Conservation (phyloP, 1,140 invertebrate species). For the Polyergus mexicanus region DNA sequence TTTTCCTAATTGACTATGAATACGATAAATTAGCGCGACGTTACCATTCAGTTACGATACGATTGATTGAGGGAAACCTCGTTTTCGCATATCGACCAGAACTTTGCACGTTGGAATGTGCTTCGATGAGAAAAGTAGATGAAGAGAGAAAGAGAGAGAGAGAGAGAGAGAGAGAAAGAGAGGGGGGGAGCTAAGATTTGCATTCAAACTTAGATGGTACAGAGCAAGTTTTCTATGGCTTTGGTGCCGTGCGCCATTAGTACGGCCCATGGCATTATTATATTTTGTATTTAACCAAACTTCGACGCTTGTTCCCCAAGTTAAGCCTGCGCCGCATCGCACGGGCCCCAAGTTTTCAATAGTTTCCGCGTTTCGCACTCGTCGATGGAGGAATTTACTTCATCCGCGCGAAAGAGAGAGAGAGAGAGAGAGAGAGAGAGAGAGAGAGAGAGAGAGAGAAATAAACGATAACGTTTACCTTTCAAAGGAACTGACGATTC, state of each 20-base stretch:
- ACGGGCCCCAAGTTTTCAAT: constrained; percentile 48
- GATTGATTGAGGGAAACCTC: constrained; percentile 20
- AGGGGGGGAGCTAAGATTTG: constrained; percentile 56
- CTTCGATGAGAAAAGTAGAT: not conserved
- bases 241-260: constrained; percentile 64
- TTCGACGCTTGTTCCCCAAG: constrained; percentile 64
- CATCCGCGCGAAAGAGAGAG: not conserved
- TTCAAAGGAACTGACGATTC: constrained; percentile 44
- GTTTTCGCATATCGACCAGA: constrained; percentile 16
- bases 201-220: constrained; percentile 67
- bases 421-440: constrained; percentile 1
- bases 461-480: constrained; percentile 43
- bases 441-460: not conserved
- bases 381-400: constrained; percentile 25
- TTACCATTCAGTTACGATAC: constrained; percentile 44
- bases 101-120: not conserved
- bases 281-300: constrained; percentile 76
- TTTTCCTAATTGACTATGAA: constrained; percentile 35
- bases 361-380: constrained; percentile 15
- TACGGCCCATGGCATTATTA: constrained; percentile 65
- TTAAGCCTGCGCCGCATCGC: constrained; percentile 41
- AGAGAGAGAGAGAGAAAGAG: not conserved
- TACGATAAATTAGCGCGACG: constrained; percentile 35
- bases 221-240: constrained; percentile 57
- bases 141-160: not conserved